phyloP scores from a whole-genome alignment of 2,888 invertebrate genomes.

The Sussaba pulchella region DNA sequence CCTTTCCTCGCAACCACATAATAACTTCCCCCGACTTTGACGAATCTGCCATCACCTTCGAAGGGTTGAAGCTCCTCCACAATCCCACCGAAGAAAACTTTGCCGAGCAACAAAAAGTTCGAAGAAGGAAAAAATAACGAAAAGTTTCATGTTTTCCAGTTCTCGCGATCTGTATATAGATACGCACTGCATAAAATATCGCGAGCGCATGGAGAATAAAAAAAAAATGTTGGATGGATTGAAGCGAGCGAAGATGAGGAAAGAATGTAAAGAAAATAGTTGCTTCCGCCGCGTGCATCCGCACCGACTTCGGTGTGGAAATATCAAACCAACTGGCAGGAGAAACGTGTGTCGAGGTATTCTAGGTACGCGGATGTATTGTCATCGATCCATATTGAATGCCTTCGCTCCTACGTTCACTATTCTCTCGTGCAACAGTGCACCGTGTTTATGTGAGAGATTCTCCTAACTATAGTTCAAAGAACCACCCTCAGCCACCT shows the following conservation, averaged over 20 bases:
- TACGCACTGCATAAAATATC: no score
- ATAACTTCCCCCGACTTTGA: neutral
- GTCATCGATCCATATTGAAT: conserved; percentile 56
- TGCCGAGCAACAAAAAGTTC: no score
- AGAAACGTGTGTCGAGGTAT: conserved; percentile 15
- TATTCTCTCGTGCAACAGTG: conserved; percentile 1
- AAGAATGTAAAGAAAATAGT: conserved; percentile 9
- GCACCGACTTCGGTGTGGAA: conserved; percentile 17
- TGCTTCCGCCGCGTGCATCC: neutral
- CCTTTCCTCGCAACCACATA: neutral
- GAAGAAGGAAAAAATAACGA: no score
- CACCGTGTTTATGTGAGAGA: conserved; percentile 7
- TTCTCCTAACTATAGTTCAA: conserved; percentile 37
- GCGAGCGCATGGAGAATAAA: neutral
- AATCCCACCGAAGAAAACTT: neutral
- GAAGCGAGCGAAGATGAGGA: neutral
- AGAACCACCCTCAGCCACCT: conserved; percentile 25
- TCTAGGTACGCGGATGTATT: conserved; percentile 51
- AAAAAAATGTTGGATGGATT: neutral
- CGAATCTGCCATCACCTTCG: neutral
- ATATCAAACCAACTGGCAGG: conserved; percentile 46
- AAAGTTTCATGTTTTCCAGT: no score
- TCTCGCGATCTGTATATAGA: no score
- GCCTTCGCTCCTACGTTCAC: neutral
- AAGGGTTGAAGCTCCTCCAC: neutral